phyloP scores from a whole-genome alignment of 2,888 invertebrate genomes.

The Cephalotes varians region DNA sequence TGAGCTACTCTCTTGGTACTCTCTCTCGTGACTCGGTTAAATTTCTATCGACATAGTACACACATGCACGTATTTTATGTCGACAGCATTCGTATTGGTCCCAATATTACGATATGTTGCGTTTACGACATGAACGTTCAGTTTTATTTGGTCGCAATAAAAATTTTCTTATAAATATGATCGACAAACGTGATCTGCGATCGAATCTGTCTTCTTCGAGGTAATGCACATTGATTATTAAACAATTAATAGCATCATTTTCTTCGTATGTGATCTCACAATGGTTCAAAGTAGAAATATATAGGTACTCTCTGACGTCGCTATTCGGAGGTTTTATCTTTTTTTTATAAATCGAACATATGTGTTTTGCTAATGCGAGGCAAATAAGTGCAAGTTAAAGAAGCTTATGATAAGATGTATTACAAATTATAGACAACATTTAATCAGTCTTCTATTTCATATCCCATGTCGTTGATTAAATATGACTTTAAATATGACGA shows the following conservation, averaged over 20 bases:
- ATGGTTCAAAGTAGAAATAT: slow-evolving; percentile 11
- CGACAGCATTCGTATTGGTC: slow-evolving; percentile 37
- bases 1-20: slow-evolving; percentile 11
- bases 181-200: neutral
- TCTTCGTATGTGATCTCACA: neutral
- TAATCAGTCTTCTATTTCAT: slow-evolving; percentile 36
- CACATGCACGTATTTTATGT: slow-evolving; percentile 30
- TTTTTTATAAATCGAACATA: neutral
- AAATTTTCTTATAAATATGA: slow-evolving; percentile 21
- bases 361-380: neutral
- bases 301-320: neutral
- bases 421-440: slow-evolving; percentile 7
- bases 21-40: slow-evolving; percentile 7
- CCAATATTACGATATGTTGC: slow-evolving; percentile 45
- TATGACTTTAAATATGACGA: slow-evolving; percentile 23
- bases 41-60: neutral
- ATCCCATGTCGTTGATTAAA: slow-evolving; percentile 18
- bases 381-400: slow-evolving; percentile 10
- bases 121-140: slow-evolving; percentile 1
- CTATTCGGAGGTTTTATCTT: slow-evolving; percentile 1
- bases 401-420: neutral
- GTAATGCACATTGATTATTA: slow-evolving; percentile 16
- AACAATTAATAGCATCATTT: slow-evolving; percentile 22
- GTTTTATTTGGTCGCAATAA: neutral
- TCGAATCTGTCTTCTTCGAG: neutral